A percentile compares a stretch with the other conserved stretches of the same genome.
phyloP scores from a whole-genome alignment of 2,113 vertebrate species.

The Riparia riparia region DNA sequence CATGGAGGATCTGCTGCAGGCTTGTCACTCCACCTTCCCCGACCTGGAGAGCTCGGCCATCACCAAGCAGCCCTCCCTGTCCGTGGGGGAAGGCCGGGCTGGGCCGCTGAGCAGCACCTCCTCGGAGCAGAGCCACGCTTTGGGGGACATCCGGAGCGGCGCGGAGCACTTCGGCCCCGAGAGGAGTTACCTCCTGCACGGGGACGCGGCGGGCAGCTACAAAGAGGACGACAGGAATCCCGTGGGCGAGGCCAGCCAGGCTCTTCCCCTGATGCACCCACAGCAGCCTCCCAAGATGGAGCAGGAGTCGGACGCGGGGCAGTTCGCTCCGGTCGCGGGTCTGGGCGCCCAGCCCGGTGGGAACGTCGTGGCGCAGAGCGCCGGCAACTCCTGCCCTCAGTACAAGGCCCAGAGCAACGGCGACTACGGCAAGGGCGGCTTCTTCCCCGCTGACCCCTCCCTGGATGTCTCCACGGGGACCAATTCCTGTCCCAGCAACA shows the following conservation, averaged over 20 bases:
- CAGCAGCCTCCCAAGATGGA: constrained; percentile 81
- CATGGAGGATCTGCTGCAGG: constrained; percentile 86
- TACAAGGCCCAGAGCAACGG: constrained; percentile 82
- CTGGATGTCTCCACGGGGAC: constrained; percentile 71
- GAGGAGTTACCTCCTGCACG: constrained; percentile 58
- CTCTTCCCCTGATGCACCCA: constrained; percentile 55
- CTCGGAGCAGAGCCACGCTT: constrained; percentile 62
- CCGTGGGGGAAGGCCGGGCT: constrained; percentile 43
- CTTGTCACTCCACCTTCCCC: constrained; percentile 92
- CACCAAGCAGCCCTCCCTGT: constrained; percentile 68
- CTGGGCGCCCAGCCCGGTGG: constrained; percentile 56
- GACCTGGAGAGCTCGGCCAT: constrained; percentile 86
- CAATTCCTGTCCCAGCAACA: constrained; percentile 79
- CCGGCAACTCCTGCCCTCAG: constrained; percentile 64
- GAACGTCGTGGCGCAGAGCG: constrained; percentile 39
- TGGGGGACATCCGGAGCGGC: constrained; percentile 49
- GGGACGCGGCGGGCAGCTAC: constrained; percentile 64
- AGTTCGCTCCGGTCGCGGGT: constrained; percentile 41
- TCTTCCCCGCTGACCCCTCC: constrained; percentile 76
- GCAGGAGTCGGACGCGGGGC: constrained; percentile 78
- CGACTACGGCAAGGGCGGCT: constrained; percentile 73
- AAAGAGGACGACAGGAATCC: constrained; percentile 74
- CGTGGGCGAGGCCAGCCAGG: constrained; percentile 40
- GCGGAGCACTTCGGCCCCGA: constrained; percentile 72
- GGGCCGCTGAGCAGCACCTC: constrained; percentile 46